Evolutionary conservation across 1,140 invertebrate genomes (phyloP), one percentile per base, ranked within the genome.

Genomic region (Acromyrmex charruanus): DNA sequence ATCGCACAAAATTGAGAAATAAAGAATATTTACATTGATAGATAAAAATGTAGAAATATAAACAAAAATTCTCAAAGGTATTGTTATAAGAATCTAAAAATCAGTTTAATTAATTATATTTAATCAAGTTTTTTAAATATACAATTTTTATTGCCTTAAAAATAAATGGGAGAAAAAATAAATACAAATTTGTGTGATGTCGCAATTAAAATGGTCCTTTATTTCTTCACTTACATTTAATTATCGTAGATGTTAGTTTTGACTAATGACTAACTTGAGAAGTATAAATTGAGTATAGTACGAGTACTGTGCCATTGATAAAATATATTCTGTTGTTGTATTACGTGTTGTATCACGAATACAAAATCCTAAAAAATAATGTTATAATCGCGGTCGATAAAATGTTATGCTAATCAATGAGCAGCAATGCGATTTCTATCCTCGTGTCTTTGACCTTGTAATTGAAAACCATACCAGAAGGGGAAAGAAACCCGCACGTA

Each of bases 391-490:
- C 69, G 49, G 18, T 66, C 12, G 35, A 88, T 51, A 28, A 39
- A 21, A 75, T 28, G 9, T 79, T 63, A 66, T 16, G 12, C 31
- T 80, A 65, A 63, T 68, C 6, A 31, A 21, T 12, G 44, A 25
- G 28, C 18, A n/a, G 16, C 53, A 31, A 21, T 28, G 14, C 18
- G 58, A 35, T 55, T 69, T 89, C 53, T 39, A 59, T 72, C 49
- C 59, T 59, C 53, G n/a, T 85, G 68, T 58, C 80, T 77, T 85
- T 66, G 55, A 75, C 49, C 44, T 90, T 90, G 85, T 77, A 87
- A 89, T 68, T 44, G 72, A 87, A 77, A 80, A 75, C 44, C 66
- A 74, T 88, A 68, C 12, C 74, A 55, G 49, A 75, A 63, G 59
- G 79, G 66, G 61, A 68, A 66, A 71, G 59, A 85, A 85, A 84